Percentiles rank a stretch among this genome's conserved stretches.
Evolutionary conservation across 2,797 vertebrate genomes (phyloP).

Genomic region (Cryptoprocta ferox): DNA sequence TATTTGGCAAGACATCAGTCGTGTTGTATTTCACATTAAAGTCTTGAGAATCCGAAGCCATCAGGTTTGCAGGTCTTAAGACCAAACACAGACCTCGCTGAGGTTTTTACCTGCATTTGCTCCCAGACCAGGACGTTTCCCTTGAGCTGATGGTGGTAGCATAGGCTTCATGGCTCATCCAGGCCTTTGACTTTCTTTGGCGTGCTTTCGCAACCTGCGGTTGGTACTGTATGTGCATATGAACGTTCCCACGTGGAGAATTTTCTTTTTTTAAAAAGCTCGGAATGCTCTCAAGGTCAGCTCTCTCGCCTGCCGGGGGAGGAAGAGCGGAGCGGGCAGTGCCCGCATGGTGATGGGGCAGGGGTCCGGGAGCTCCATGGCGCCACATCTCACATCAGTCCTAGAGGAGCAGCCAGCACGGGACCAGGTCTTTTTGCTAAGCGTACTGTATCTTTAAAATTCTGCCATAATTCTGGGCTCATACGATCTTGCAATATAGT

Average conservation of each 20-base stretch:
- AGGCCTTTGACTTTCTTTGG: background rate
- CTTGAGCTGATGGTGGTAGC: background rate
- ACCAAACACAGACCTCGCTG: background rate
- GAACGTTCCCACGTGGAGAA: background rate
- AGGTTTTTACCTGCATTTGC: no score
- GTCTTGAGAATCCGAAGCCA: background rate
- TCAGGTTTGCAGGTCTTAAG: background rate
- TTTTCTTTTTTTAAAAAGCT: background rate
- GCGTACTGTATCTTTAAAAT: background rate
- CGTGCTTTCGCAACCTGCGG: rapidly evolving
- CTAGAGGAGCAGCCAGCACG: background rate
- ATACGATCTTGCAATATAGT: background rate
- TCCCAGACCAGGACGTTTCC: rapidly evolving
- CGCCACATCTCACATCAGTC: rapidly evolving
- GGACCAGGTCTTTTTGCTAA: background rate
- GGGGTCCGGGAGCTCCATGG: background rate
- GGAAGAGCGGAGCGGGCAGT: background rate
- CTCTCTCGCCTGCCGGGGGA: background rate
- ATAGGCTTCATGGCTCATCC: background rate
- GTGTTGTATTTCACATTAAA: background rate
- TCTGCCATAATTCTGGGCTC: background rate
- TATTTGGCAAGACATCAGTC: background rate
- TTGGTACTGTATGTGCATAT: background rate
- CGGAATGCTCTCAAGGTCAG: background rate
- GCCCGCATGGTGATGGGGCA: background rate